Base-by-base conservation (phyloP, 2,888 invertebrate species). In the Amiota communis region DNA sequence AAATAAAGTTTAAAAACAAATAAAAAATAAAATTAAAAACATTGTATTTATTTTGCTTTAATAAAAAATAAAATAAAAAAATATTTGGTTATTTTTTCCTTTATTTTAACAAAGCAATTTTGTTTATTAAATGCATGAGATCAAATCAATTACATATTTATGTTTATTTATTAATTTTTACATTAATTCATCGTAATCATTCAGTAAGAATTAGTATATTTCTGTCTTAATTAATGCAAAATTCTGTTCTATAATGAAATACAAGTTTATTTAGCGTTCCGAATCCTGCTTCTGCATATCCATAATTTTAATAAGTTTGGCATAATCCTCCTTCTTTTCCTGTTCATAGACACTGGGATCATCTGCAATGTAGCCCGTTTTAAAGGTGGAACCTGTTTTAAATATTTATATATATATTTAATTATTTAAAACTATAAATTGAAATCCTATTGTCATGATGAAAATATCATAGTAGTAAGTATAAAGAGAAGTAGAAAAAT, bases 321-420 rank as follows among this genome's bases (percentile, higher is more conserved):
- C 36, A 36, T 36, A 36, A 36, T 36, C 36, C 36, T 36, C 13
- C 56, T 36, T 53, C 56, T n/a, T 49, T 4, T 67, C 67, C 17
- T 8, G 20, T 11, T 20, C 53, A 71, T 78, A 77, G 46, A 74
- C 75, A 57, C 74, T 75, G 49, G 85, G 81, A 73, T 82, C 81
- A 76, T 82, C 82, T 8, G 78, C 81, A 77, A 81, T 83, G 72
- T 79, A 84, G 48, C 80, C 82, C 36, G 81, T 77, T 70, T 83
- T 81, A 75, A 75, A 87, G 23, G 79, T 84, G 73, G 82, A 84
- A 81, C 84, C 88, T 88, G 81, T 76, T 79, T 76, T 69, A 69
- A 79, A 64, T 68, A 63, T 76, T 74, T 76, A 70, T 70, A 57
- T 56, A 70, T 63, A 68, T 70, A n/a, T 74, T 65, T 2, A 23